These are phyloP conservation scores for Troides aeacus DNA, from an alignment of 2,888 invertebrate species.

Conservation along the genomic window DNA sequence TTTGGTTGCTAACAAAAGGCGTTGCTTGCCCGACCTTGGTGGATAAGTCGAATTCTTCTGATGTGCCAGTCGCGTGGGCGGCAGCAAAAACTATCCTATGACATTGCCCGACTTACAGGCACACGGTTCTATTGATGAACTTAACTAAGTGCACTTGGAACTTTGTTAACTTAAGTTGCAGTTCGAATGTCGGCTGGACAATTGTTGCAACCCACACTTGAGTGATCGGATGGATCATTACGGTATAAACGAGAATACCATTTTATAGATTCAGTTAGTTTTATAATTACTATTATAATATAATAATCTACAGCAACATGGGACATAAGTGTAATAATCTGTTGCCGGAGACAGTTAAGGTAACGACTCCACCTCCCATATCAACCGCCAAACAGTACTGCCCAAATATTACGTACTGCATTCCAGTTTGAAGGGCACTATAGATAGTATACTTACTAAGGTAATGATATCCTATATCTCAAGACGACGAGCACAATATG, in stretches of 20 bases:
- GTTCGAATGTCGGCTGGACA: constrained; percentile 71
- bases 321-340: neutral
- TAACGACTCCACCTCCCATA: too few species aligned
- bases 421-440: too few species aligned
- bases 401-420: too few species aligned
- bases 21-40: constrained; percentile 71
- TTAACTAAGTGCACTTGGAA: constrained; percentile 44
- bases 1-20: constrained; percentile 57
- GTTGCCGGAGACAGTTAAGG: too few species aligned
- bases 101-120: constrained; percentile 57
- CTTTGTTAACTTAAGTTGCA: constrained; percentile 49
- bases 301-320: too few species aligned
- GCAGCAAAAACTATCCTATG: constrained; percentile 78
- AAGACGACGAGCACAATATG: too few species aligned
- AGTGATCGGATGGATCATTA: constrained; percentile 39
- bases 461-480: too few species aligned
- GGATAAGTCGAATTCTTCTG: constrained; percentile 76
- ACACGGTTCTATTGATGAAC: constrained; percentile 54
- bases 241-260: constrained; percentile 40
- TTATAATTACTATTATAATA: neutral
- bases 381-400: too few species aligned
- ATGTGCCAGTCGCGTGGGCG: constrained; percentile 70
- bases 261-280: constrained; percentile 8
- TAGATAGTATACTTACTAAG: too few species aligned
- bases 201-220: constrained; percentile 72